Conservation (phyloP, 2,797 vertebrate genomes). For the Lithobates sylvaticus region DNA sequence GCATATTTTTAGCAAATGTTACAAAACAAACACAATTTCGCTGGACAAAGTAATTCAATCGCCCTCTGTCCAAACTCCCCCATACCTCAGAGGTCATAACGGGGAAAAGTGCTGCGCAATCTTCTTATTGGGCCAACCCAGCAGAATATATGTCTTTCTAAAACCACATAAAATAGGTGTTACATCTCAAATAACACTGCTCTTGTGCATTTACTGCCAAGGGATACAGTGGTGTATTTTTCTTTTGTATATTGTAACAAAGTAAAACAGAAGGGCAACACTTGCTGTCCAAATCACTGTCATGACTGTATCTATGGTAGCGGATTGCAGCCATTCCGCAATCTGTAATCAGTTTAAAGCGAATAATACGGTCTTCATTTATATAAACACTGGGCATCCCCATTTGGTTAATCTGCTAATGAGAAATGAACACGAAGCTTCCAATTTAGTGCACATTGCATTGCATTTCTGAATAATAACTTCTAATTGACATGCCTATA, state of each 20-base stretch:
- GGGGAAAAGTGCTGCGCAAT: not conserved
- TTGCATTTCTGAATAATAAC: no score
- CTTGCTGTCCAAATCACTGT: not conserved
- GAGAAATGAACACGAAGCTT: no score
- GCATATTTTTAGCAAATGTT: not conserved
- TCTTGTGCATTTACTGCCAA: constrained; percentile 50
- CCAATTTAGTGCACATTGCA: no score
- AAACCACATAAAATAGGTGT: constrained; percentile 57
- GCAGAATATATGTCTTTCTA: constrained; percentile 24
- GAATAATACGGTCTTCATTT: not conserved
- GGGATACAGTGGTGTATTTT: not conserved
- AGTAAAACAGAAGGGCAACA: not conserved
- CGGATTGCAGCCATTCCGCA: not conserved
- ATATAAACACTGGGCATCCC: not conserved
- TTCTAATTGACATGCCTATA: no score
- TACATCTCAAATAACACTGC: constrained; percentile 45
- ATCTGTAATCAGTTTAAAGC: not conserved
- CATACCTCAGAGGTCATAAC: constrained; percentile 22
- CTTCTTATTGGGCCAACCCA: not conserved
- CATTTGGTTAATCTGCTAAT: no score
- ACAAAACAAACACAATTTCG: not conserved
- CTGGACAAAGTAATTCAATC: not conserved
- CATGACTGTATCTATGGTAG: not conserved
- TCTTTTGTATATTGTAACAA: not conserved
- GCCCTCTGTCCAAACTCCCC: not conserved